Conservation (phyloP, 2,888 invertebrate genomes). For the Stramonita haemastoma region DNA sequence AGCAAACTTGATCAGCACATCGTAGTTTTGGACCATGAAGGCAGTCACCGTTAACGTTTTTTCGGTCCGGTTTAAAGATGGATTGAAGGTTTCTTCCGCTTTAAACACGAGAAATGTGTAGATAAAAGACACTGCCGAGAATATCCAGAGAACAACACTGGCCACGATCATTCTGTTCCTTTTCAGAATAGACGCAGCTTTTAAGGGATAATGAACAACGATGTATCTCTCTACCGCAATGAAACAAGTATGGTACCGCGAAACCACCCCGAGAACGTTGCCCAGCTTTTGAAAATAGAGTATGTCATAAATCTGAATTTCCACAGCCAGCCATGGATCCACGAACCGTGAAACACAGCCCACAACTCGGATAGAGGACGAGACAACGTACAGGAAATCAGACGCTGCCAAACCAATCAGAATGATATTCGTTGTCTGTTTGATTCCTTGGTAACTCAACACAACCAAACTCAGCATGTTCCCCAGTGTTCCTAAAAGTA, state of each 20-base stretch:
- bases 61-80: not conserved
- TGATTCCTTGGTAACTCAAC: not conserved
- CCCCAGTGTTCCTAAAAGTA: not conserved
- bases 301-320: not conserved
- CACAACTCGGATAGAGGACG: not conserved
- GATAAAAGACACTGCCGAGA: not conserved
- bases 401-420: not conserved
- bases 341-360: not conserved
- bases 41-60: not conserved
- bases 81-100: not conserved
- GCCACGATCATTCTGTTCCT: constrained; percentile 84
- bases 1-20: not conserved
- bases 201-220: constrained; percentile 84
- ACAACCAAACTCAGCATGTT: not conserved
- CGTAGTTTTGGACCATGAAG: not conserved
- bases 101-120: not conserved
- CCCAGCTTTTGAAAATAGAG: not conserved
- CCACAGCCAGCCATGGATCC: not conserved
- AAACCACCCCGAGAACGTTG: not conserved
- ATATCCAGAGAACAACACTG: constrained; percentile 8
- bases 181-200: constrained; percentile 89
- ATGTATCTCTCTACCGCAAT: constrained; percentile 73
- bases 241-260: not conserved
- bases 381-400: not conserved
- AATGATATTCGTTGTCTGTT: constrained; percentile 16